Evolutionary conservation across 2,888 invertebrate genomes (phyloP), one percentile per base, ranked within the genome.

Genomic region (Tenodera sinensis): DNA sequence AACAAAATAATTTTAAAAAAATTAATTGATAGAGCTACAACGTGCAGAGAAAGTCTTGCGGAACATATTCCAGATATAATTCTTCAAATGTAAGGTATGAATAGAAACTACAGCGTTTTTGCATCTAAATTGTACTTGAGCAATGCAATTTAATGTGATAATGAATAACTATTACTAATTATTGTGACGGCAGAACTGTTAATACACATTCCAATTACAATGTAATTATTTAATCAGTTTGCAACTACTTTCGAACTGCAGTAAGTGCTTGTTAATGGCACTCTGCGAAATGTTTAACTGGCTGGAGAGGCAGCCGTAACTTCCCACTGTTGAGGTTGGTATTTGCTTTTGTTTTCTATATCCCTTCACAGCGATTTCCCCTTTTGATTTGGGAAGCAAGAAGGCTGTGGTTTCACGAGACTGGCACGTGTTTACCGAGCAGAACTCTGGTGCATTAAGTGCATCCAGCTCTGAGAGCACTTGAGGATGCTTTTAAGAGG

Each of bases 401-500:
- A 25, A 71, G 54, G 54, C 15, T 71, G 54, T 71, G 54, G 54
- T 71, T 71, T 71, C 54, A 71, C 20, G 20, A 20, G 54, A 71
- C 54, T 71, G 20, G 54, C 54, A 71, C 54, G 54, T 71, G 54
- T 71, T 71, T 71, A 25, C 54, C 20, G 54, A 71, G 54, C 54
- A 15, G 20, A 71, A 71, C 54, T 25, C 54, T 15, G 54, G 54
- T 71, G 54, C 54, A 71, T 71, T 71, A 71, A 71, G 54, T 71
- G 54, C 54, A 71, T 71, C 54, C 25, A 25, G 54, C 54, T 71
- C 25, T 71, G 54, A 25, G 54, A 71, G 28, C 86, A 86, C 86
- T 81, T 86, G 86, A 81, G 86, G 54, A 81, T 86, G 86, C 86
- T 86, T 86, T 86, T 54, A 86, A 30, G 28, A 86, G 71, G 81